Evolutionary conservation across 2,797 vertebrate genomes (phyloP).

Genomic region (Rhinogobio ventralis): DNA sequence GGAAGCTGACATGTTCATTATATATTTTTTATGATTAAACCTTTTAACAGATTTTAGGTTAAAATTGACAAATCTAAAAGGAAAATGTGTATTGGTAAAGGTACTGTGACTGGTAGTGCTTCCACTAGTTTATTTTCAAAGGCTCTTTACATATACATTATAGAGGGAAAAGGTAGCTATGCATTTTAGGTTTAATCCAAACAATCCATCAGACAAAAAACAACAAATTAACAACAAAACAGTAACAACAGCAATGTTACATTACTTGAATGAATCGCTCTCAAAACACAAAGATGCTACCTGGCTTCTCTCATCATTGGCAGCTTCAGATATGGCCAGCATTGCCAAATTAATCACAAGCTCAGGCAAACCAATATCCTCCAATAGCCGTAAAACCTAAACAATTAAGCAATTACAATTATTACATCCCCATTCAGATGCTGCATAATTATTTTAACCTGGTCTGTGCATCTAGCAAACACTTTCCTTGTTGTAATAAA

Average conservation of each 20-base stretch:
- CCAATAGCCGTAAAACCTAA: constrained; percentile 89
- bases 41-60: neutral
- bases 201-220: neutral
- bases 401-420: neutral
- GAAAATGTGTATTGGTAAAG: neutral
- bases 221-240: neutral
- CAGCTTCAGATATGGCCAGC: constrained; percentile 85
- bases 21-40: neutral
- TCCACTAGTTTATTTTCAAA: neutral
- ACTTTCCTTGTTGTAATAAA: constrained; percentile 82
- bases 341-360: constrained; percentile 90
- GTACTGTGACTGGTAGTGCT: neutral
- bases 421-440: neutral
- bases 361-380: constrained; percentile 89
- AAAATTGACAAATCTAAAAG: neutral
- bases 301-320: constrained; percentile 85
- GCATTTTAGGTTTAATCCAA: neutral
- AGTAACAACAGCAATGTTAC: neutral
- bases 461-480: neutral
- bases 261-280: neutral
- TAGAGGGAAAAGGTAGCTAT: neutral
- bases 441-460: neutral
- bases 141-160: neutral
- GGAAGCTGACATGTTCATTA: neutral
- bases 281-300: constrained; percentile 66